phyloP scores from a whole-genome alignment of 2,888 invertebrate species.

The Exephanes ischioxanthus region DNA sequence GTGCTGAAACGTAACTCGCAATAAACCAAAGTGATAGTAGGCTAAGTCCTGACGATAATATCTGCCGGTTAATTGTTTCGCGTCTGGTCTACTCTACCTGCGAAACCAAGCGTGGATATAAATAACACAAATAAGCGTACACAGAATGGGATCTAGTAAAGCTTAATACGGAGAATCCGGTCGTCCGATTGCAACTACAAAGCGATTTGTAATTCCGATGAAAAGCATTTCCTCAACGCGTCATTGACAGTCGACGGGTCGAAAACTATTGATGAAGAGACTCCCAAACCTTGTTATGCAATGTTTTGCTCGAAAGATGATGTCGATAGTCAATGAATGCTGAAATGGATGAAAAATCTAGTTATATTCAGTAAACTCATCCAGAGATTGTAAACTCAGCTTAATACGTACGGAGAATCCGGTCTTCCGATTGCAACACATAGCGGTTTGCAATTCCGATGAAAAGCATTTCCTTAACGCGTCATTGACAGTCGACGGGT shows the following conservation, averaged over 20 bases:
- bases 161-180: conserved; percentile 30
- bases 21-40: conserved; percentile 84
- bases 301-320: no score
- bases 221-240: not conserved
- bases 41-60: conserved; percentile 83
- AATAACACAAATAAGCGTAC: conserved; percentile 13
- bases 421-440: not conserved
- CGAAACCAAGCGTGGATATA: conserved; percentile 56
- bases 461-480: not conserved
- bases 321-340: no score
- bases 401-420: conserved; percentile 26
- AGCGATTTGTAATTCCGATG: not conserved
- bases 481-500: not conserved
- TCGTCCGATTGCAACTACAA: not conserved
- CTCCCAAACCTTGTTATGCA: no score
- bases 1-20: conserved; percentile 83
- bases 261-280: not conserved
- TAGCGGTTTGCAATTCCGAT: not conserved
- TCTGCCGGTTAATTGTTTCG: conserved; percentile 81
- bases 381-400: not conserved
- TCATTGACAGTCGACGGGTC: not conserved
- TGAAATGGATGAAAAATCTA: no score
- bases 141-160: not conserved
- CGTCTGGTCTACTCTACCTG: conserved; percentile 52
- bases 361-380: no score